These are phyloP conservation scores for Pandion haliaetus DNA, from an alignment of 2,113 vertebrate species.

Conservation along the genomic window DNA sequence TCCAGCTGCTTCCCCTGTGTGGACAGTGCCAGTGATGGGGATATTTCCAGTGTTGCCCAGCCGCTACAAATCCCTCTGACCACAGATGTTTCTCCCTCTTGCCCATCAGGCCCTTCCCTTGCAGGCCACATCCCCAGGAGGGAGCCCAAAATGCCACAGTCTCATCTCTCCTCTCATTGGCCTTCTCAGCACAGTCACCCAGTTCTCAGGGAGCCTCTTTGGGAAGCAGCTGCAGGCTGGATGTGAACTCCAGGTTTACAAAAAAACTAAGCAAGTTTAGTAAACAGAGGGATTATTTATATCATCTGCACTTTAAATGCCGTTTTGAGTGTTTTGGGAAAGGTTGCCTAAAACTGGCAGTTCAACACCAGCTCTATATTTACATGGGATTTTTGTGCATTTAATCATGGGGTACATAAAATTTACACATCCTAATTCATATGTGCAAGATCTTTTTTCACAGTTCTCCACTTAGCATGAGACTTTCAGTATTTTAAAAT, in stretches of 20 bases:
- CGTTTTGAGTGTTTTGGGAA: neutral
- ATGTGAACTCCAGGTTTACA: neutral
- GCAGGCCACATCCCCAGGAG: rapidly evolving
- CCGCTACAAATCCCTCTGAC: neutral
- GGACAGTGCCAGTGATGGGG: neutral
- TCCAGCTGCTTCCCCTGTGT: neutral
- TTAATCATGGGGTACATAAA: neutral
- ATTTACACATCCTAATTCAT: neutral
- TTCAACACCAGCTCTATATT: neutral
- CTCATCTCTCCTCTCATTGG: neutral
- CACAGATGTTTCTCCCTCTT: neutral
- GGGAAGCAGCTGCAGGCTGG: neutral
- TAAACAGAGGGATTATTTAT: slow-evolving; percentile 48
- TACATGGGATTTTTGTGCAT: neutral
- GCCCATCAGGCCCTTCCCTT: neutral
- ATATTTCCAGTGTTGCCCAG: neutral
- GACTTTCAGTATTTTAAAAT: neutral
- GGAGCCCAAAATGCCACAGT: rapidly evolving
- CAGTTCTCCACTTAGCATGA: neutral
- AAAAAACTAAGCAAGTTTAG: slow-evolving; percentile 27
- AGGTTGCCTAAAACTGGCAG: neutral
- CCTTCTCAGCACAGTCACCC: neutral
- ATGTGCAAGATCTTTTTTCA: neutral
- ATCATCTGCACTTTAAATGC: neutral
- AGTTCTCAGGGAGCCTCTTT: neutral